phyloP scores from a whole-genome alignment of 2,888 invertebrate genomes.

The Arrhopalites spinosus region DNA sequence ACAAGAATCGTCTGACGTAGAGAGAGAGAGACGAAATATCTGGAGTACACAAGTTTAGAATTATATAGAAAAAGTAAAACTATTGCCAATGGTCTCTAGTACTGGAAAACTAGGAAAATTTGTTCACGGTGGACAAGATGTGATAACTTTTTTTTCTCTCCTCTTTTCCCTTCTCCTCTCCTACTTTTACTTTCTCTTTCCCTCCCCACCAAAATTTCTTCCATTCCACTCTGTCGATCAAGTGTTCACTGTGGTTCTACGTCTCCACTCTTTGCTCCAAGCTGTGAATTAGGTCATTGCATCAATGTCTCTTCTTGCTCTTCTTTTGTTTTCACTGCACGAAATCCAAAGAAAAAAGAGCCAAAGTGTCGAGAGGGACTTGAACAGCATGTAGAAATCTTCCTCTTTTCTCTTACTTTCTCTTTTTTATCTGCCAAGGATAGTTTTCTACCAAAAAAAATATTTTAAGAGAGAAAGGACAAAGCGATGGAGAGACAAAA shows the following conservation, averaged over 20 bases:
- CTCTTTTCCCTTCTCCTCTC: background rate
- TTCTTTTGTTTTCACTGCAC: background rate
- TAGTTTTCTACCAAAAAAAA: too few species aligned
- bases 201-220: background rate
- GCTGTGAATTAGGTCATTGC: constrained; percentile 18
- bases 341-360: background rate
- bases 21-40: too few species aligned
- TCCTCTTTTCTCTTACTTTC: background rate
- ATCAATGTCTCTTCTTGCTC: constrained; percentile 10
- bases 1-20: too few species aligned
- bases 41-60: too few species aligned
- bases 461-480: background rate
- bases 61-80: too few species aligned
- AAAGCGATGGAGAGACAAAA: background rate
- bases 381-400: background rate
- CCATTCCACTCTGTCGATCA: too few species aligned
- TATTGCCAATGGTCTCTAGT: background rate
- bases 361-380: background rate
- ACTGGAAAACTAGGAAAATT: background rate
- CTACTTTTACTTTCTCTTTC: background rate
- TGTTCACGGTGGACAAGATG: background rate
- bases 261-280: background rate
- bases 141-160: background rate
- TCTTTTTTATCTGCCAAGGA: too few species aligned
- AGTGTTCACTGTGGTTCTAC: too few species aligned